Evolutionary conservation across 2,888 invertebrate genomes (phyloP).

Genomic region (Zhengitettix transpicula): DNA sequence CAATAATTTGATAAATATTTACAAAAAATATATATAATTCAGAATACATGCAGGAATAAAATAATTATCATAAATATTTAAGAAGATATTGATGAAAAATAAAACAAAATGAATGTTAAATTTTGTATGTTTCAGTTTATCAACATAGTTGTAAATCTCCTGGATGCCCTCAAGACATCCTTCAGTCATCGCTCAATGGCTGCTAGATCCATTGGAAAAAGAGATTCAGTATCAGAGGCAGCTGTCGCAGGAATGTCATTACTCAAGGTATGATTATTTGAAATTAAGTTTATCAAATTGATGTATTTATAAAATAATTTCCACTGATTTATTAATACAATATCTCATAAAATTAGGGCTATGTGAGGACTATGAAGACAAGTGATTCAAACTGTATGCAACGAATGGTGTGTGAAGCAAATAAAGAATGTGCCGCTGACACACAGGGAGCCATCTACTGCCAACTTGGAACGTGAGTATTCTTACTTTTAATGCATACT

Average conservation of each 20-base stretch:
- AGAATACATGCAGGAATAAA: too few relatives aligned
- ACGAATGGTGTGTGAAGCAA: slow-evolving; percentile 78
- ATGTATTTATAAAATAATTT: too few relatives aligned
- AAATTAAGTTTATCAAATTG: too few relatives aligned
- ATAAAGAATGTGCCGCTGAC: slow-evolving; percentile 68
- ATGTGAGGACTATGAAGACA: slow-evolving; percentile 57
- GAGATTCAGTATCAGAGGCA: slow-evolving; percentile 80
- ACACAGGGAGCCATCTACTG: slow-evolving; percentile 72
- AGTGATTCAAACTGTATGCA: slow-evolving; percentile 70
- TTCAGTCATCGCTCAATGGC: slow-evolving; percentile 79
- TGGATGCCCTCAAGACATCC: slow-evolving; percentile 83
- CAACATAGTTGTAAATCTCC: slow-evolving; percentile 76
- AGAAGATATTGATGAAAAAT: too few relatives aligned
- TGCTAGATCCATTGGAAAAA: slow-evolving; percentile 69
- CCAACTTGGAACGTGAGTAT: slow-evolving; percentile 79
- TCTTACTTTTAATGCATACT: neutral
- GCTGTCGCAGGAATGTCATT: slow-evolving; percentile 75
- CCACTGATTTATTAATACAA: too few relatives aligned
- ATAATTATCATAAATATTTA: too few relatives aligned
- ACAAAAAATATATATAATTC: too few relatives aligned
- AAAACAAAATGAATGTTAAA: too few relatives aligned
- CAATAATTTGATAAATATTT: too few relatives aligned
- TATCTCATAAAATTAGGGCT: slow-evolving; percentile 35
- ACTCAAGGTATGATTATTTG: slow-evolving; percentile 36
- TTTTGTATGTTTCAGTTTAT: slow-evolving; percentile 58